phyloP scores from a whole-genome alignment of 2,888 invertebrate genomes.

The Xylota sylvarum region DNA sequence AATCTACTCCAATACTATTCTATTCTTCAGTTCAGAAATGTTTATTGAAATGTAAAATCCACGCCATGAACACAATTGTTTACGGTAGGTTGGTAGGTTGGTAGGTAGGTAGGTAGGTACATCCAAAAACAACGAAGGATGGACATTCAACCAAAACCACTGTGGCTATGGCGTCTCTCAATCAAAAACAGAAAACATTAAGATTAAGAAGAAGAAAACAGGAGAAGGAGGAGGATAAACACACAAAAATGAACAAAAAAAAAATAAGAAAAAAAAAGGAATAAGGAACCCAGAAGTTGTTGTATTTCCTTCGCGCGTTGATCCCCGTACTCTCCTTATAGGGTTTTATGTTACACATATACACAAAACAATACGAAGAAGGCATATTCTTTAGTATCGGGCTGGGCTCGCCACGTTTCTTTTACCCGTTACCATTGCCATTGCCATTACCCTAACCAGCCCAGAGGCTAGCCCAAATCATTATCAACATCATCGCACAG shows the following conservation, averaged over 20 bases:
- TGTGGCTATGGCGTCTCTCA: conserved; percentile 16
- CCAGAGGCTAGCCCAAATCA: conserved; percentile 63
- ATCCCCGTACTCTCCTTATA: background rate
- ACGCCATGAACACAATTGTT: background rate
- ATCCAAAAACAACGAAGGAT: too few species aligned
- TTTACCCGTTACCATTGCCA: conserved; percentile 13
- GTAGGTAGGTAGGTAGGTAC: too few species aligned
- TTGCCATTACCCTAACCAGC: conserved; percentile 17
- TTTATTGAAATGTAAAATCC: background rate
- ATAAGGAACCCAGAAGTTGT: background rate
- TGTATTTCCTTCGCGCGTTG: conserved; percentile 2
- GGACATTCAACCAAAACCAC: background rate
- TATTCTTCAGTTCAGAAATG: too few species aligned
- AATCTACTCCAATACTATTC: too few species aligned
- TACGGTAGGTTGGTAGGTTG: too few species aligned
- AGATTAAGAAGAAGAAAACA: conserved; percentile 3
- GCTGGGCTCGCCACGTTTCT: background rate
- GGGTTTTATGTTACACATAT: background rate
- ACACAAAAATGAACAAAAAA: too few species aligned
- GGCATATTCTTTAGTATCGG: conserved; percentile 5
- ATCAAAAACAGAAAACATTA: conserved; percentile 38
- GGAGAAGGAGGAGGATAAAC: background rate
- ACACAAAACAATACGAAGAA: conserved; percentile 1
- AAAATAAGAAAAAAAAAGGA: background rate
- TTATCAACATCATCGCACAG: conserved; percentile 50